Evolutionary conservation across 2,888 invertebrate species (phyloP), one percentile per base, ranked within the genome.

Genomic region (Sarcophaga rosellei): DNA sequence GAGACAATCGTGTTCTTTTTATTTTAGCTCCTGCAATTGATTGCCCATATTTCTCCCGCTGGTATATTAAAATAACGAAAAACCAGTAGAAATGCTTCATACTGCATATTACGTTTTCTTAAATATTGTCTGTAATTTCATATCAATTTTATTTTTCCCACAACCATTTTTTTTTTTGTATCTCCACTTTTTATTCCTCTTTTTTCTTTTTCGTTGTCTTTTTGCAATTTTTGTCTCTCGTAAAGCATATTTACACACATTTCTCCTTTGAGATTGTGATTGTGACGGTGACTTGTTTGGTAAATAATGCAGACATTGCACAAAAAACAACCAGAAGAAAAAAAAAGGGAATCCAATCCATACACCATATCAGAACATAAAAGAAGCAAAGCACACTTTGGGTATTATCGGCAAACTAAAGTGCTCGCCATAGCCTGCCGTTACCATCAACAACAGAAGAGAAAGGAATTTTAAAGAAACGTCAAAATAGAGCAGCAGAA

Each of bases 291-390:
- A 86, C 72, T 76, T 83, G 68, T 77, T 76, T 65, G 62, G 83
- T 86, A 86, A 86, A 84, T 86, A 86, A 86, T 84, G 86, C 86
- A 86, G 84, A 86, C 81, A 77, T 69, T 81, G 86, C 86, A 86
- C 77, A 81, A 86, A 72, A 70, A 75, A 25, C 81, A 81, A 53
- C 74, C n/a, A 66, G 5, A 66, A 75, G n/a, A 35, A 68, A 21
- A 44, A 59, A 23, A 77, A 61, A 73, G 35, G 25, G 20, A 80
- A n/a, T 45, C 61, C 11, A 8, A 35, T 35, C 35, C 21, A 65
- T 4, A 23, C n/a, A 75, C 15, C 57, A 70, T 63, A 25, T 23
- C 35, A 65, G 35, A 35, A 35, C 35, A 35, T 35, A 35, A 35
- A 35, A 35, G 35, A 35, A 35, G 35, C 35, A 35, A 35, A 35